Percentiles rank a stretch among this genome's conserved stretches.
Evolutionary conservation across 2,888 invertebrate genomes (phyloP).

Genomic region (Theristus sp.): DNA sequence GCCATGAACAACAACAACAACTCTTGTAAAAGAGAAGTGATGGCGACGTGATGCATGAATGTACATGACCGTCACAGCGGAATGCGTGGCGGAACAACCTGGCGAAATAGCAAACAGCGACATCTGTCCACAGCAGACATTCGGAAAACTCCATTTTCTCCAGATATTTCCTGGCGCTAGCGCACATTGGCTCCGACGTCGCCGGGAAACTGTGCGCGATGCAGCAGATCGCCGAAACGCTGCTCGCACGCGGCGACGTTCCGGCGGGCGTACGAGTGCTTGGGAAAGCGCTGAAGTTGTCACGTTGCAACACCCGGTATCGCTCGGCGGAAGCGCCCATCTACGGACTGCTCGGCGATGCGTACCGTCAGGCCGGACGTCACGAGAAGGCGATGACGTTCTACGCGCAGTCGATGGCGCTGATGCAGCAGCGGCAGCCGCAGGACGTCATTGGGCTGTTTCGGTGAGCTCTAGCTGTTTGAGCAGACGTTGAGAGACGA

Average conservation of each 20-base stretch:
- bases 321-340: not conserved
- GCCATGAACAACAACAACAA: no score
- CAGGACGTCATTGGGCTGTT: no score
- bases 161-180: not conserved
- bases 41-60: no score
- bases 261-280: not conserved
- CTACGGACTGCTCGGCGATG: not conserved
- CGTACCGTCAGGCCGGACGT: not conserved
- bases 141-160: no score
- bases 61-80: no score
- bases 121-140: no score
- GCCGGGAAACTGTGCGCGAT: not conserved
- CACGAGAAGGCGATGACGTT: not conserved
- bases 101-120: no score
- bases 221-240: not conserved
- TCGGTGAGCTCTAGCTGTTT: no score
- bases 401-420: not conserved
- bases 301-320: not conserved
- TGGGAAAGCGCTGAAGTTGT: not conserved
- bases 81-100: no score
- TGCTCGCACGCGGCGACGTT: not conserved
- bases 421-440: no score
- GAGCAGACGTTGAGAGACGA: no score
- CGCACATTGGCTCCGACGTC: not conserved
- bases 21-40: no score